Conservation (phyloP, 2,888 invertebrate genomes). For the Meteorus colon region DNA sequence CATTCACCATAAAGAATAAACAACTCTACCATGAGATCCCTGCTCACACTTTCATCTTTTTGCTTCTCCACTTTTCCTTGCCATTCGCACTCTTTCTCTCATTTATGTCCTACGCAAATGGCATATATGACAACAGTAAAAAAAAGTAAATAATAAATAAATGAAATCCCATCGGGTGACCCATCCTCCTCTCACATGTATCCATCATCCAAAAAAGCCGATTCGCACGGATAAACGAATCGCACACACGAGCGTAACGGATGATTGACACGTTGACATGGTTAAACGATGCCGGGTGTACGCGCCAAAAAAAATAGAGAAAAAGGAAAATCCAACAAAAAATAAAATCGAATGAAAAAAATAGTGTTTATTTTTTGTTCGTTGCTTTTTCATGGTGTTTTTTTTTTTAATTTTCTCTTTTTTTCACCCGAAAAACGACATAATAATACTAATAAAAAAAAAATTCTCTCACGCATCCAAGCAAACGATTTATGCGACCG, state of each 20-base stretch:
- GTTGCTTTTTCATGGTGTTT: no score
- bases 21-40: neutral
- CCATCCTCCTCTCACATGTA: slow-evolving; percentile 18
- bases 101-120: slow-evolving; percentile 8
- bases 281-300: slow-evolving; percentile 39
- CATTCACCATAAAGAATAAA: slow-evolving; percentile 1
- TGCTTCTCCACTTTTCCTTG: neutral
- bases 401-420: no score
- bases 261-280: slow-evolving; percentile 44
- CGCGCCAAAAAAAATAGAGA: neutral
- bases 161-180: slow-evolving; percentile 7
- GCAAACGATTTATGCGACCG: slow-evolving; percentile 27
- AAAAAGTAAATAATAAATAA: slow-evolving; percentile 7
- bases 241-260: slow-evolving; percentile 26
- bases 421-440: neutral
- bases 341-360: slow-evolving; percentile 1
- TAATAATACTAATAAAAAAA: slow-evolving; percentile 11
- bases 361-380: no score
- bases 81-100: neutral
- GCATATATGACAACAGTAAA: slow-evolving; percentile 14
- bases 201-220: slow-evolving; percentile 35
- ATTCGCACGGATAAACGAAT: slow-evolving; percentile 37
- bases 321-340: slow-evolving; percentile 29
- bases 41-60: neutral
- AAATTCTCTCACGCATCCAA: slow-evolving; percentile 27